Conservation (phyloP, 1,140 invertebrate species). For the Samia ricini region DNA sequence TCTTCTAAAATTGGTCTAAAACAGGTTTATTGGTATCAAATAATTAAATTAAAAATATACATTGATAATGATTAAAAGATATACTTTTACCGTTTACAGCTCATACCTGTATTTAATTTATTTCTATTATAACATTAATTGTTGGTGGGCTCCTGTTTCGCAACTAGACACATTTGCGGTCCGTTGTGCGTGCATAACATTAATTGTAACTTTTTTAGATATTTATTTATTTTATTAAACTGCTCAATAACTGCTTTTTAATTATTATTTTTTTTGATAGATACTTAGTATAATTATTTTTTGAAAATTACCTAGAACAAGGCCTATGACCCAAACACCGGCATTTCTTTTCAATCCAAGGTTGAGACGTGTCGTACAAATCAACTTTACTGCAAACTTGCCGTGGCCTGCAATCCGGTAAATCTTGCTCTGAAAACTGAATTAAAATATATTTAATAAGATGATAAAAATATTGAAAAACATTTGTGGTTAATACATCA, state of each 20-base stretch:
- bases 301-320: slow-evolving; percentile 79
- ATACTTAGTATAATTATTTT: neutral
- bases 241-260: too few species aligned
- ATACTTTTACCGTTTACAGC: too few species aligned
- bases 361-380: slow-evolving; percentile 85
- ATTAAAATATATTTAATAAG: too few species aligned
- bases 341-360: slow-evolving; percentile 93
- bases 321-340: slow-evolving; percentile 84
- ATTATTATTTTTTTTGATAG: neutral
- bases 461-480: slow-evolving; percentile 16
- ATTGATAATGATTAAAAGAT: neutral
- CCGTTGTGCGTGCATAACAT: too few species aligned
- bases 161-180: too few species aligned
- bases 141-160: too few species aligned
- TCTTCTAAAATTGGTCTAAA: neutral
- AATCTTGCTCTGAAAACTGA: slow-evolving; percentile 88
- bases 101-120: too few species aligned
- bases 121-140: too few species aligned
- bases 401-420: slow-evolving; percentile 87
- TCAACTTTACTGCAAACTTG: slow-evolving; percentile 94
- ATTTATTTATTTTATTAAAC: too few species aligned
- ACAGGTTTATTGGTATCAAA: neutral
- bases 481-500: neutral
- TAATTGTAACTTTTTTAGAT: too few species aligned
- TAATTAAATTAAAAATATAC: neutral